These are phyloP conservation scores for Parochlus steinenii DNA, from an alignment of 2,888 invertebrate species.

Conservation along the genomic window DNA sequence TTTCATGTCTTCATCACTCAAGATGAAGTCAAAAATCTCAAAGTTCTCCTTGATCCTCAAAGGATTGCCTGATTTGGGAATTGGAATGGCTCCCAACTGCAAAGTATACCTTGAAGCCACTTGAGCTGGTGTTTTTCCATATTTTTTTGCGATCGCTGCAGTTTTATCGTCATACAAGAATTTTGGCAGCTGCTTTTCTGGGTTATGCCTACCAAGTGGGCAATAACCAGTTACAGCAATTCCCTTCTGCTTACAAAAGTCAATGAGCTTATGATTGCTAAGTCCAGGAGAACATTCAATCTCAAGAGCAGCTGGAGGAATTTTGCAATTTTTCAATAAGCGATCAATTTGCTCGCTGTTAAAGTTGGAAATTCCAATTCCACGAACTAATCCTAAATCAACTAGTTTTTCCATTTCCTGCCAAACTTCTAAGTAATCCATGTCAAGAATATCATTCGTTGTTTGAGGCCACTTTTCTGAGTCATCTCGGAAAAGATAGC, in stretches of 20 bases:
- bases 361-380: constrained; percentile 69
- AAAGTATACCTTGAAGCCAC: constrained; percentile 42
- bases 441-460: constrained; percentile 20
- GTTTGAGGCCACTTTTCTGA: constrained; percentile 5
- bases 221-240: constrained; percentile 55
- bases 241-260: constrained; percentile 44
- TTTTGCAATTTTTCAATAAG: constrained; percentile 37
- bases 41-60: constrained; percentile 36
- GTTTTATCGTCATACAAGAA: constrained; percentile 28
- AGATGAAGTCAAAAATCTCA: constrained; percentile 38
- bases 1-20: constrained; percentile 33
- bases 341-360: constrained; percentile 51
- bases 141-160: constrained; percentile 37
- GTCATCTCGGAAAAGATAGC: background rate
- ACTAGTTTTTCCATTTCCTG: constrained; percentile 44
- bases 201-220: constrained; percentile 49
- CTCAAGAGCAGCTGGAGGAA: constrained; percentile 42
- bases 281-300: constrained; percentile 26
- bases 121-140: constrained; percentile 45
- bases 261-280: constrained; percentile 31
- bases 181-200: constrained; percentile 34
- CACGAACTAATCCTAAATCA: constrained; percentile 42
- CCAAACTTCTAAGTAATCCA: constrained; percentile 55
- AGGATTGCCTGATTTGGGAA: constrained; percentile 38
- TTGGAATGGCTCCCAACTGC: constrained; percentile 34